A percentile compares a stretch with the other conserved stretches of the same genome.
phyloP scores from a whole-genome alignment of 2,888 invertebrate genomes.

The Ariolimax columbianus region DNA sequence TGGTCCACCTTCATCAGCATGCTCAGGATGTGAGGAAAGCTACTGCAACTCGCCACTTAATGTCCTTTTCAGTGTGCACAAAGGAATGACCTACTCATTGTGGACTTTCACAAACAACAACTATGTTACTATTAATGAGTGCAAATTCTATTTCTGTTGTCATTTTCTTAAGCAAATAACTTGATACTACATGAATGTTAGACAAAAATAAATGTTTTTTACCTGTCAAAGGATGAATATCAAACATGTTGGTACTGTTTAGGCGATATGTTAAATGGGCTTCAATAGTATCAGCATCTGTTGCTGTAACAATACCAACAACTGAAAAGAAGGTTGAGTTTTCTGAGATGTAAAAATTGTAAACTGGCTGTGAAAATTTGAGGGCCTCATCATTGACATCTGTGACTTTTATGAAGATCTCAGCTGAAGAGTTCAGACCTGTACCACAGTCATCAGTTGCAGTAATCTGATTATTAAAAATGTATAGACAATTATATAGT shows the following conservation, averaged over 20 bases:
- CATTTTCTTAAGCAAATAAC: no score
- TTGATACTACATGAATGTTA: no score
- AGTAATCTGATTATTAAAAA: constrained; percentile 40
- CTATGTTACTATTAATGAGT: no score
- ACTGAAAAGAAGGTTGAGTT: not conserved
- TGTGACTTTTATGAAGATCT: constrained; percentile 48
- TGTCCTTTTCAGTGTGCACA: no score
- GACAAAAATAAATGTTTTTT: not conserved
- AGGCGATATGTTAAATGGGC: constrained; percentile 6
- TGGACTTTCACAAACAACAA: no score
- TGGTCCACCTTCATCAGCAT: no score
- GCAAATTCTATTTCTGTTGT: no score
- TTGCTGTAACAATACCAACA: constrained; percentile 9
- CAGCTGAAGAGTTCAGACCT: constrained; percentile 41
- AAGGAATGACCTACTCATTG: no score
- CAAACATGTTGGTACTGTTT: constrained; percentile 49
- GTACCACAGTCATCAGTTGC: constrained; percentile 53
- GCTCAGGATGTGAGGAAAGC: no score
- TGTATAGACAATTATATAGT: not conserved
- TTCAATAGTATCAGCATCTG: constrained; percentile 55
- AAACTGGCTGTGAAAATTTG: constrained; percentile 37
- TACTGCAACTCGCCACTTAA: no score
- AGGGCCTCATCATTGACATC: constrained; percentile 56
- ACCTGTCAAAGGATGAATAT: constrained; percentile 58
- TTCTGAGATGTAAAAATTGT: constrained; percentile 48